Conservation (phyloP, 2,888 invertebrate species). For the Drosophila multiciliata region DNA sequence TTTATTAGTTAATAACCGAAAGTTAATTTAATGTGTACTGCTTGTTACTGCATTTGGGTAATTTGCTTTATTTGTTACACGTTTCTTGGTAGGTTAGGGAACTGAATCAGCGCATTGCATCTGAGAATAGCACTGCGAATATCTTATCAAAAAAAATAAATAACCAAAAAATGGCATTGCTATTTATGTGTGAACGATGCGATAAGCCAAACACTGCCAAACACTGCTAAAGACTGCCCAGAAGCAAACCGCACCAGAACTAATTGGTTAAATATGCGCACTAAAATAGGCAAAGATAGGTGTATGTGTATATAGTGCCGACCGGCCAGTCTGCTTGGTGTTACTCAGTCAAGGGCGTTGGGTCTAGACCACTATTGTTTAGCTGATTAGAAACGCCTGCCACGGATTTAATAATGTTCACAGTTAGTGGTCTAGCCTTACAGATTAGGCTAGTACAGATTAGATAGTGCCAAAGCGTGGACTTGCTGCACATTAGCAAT, state of each 20-base stretch:
- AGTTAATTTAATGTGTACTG: neutral
- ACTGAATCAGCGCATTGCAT: neutral
- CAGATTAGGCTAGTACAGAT: slow-evolving; percentile 54
- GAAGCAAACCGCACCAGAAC: slow-evolving; percentile 25
- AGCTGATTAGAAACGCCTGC: slow-evolving; percentile 45
- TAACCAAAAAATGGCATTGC: slow-evolving; percentile 9
- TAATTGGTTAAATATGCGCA: slow-evolving; percentile 56
- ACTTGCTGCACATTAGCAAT: slow-evolving; percentile 21
- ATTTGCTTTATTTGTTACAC: neutral
- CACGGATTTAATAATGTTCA: slow-evolving; percentile 33
- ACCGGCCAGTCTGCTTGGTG: slow-evolving; percentile 10
- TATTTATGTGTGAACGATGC: slow-evolving; percentile 30
- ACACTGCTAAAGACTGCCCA: neutral
- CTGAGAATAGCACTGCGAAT: slow-evolving; percentile 9
- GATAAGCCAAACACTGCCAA: slow-evolving; percentile 20
- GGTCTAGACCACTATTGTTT: slow-evolving; percentile 30
- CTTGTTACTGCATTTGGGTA: neutral
- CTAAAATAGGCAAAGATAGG: slow-evolving; percentile 10
- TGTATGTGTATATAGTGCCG: neutral
- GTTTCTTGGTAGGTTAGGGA: neutral
- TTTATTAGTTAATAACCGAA: neutral
- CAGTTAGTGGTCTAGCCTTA: slow-evolving; percentile 56
- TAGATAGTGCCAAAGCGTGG: slow-evolving; percentile 23
- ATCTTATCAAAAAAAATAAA: slow-evolving; percentile 21
- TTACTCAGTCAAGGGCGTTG: slow-evolving; percentile 48